These are phyloP conservation scores for Polylopha cassiicola DNA, from an alignment of 2,888 invertebrate genomes.

Conservation along the genomic window DNA sequence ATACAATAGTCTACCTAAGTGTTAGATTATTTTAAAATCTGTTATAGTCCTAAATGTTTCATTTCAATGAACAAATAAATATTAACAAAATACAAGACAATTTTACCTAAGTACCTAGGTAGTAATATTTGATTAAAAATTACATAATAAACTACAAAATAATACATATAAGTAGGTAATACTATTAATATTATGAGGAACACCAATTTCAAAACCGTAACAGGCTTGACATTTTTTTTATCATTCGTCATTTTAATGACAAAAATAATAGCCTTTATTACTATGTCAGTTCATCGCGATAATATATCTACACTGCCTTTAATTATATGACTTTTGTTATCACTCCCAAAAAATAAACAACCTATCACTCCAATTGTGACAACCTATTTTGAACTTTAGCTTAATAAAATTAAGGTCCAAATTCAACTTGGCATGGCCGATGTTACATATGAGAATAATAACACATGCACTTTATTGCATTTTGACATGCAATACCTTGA, in stretches of 20 bases:
- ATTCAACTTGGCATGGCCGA: not conserved
- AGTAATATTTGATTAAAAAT: too few relatives aligned
- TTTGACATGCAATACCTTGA: constrained; percentile 51
- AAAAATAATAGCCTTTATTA: constrained; percentile 45
- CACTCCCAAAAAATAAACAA: constrained; percentile 18
- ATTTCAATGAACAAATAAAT: too few relatives aligned
- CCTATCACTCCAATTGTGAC: constrained; percentile 17
- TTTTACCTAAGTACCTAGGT: too few relatives aligned
- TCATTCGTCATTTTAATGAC: constrained; percentile 39
- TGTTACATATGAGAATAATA: constrained; percentile 14
- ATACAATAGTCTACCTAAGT: too few relatives aligned
- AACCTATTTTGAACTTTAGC: constrained; percentile 6
- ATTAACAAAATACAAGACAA: too few relatives aligned
- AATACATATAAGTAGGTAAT: too few relatives aligned
- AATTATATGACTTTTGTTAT: constrained; percentile 50
- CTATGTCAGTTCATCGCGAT: constrained; percentile 37
- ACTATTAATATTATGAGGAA: too few relatives aligned
- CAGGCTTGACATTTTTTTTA: constrained; percentile 24
- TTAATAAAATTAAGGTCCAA: not conserved
- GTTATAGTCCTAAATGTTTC: too few relatives aligned
- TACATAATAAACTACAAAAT: too few relatives aligned
- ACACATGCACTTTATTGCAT: constrained; percentile 35
- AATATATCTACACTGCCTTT: constrained; percentile 51
- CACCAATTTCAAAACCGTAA: too few relatives aligned
- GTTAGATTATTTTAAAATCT: too few relatives aligned